Conservation (phyloP, 2,888 invertebrate genomes). For the Ormyrus nitidulus region DNA sequence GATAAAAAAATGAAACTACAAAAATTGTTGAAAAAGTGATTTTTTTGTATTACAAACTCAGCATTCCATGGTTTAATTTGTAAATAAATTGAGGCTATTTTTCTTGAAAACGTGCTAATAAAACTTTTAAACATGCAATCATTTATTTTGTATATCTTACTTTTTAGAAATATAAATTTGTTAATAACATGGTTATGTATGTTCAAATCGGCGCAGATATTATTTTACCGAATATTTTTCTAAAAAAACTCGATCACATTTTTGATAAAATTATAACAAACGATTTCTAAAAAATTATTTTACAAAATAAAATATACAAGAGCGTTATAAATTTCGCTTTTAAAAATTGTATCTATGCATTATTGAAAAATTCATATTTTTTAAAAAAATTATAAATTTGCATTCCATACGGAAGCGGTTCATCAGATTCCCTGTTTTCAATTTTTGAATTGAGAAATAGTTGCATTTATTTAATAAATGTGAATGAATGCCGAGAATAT, state of each 20-base stretch:
- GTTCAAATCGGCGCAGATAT: slow-evolving; percentile 6
- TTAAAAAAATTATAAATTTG: slow-evolving; percentile 40
- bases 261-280: slow-evolving; percentile 4
- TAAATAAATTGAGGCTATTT: slow-evolving; percentile 13
- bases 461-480: slow-evolving; percentile 56
- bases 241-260: not conserved
- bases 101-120: slow-evolving; percentile 1
- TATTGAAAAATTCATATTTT: slow-evolving; percentile 36
- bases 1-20: no score
- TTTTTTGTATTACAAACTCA: no score
- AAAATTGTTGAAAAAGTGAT: no score
- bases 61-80: not conserved
- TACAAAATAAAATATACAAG: slow-evolving; percentile 29
- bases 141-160: slow-evolving; percentile 29
- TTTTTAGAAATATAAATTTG: slow-evolving; percentile 49
- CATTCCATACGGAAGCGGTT: slow-evolving; percentile 49
- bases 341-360: slow-evolving; percentile 30
- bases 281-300: slow-evolving; percentile 52
- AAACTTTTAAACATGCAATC: slow-evolving; percentile 47
- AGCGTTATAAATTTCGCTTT: slow-evolving; percentile 33
- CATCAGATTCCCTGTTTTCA: slow-evolving; percentile 46
- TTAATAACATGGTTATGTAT: slow-evolving; percentile 36
- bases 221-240: slow-evolving; percentile 11
- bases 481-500: slow-evolving; percentile 51
- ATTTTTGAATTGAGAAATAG: slow-evolving; percentile 49